Conservation (phyloP, 2,888 invertebrate species). For the Melinopterus prodromus region DNA sequence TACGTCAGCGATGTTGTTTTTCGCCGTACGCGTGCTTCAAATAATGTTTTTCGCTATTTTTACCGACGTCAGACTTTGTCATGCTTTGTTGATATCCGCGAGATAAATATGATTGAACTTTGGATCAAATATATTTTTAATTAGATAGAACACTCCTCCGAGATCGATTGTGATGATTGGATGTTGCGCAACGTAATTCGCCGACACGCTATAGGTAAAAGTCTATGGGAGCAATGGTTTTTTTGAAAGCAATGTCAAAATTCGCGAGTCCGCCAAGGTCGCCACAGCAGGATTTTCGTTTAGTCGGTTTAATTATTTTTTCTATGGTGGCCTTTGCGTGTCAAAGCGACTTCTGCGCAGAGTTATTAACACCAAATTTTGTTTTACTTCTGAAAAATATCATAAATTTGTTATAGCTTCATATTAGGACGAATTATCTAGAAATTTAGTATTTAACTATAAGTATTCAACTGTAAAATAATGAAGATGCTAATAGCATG, state of each 20-base stretch:
- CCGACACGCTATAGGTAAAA: background rate
- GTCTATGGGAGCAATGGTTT: background rate
- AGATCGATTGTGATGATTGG: background rate
- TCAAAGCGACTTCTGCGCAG: background rate
- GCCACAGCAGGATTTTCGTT: background rate
- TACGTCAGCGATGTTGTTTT: background rate
- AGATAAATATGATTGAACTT: background rate
- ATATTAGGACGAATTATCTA: background rate
- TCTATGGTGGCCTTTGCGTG: background rate
- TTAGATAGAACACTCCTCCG: background rate
- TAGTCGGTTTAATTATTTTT: background rate
- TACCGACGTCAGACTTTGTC: background rate
- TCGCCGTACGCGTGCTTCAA: background rate
- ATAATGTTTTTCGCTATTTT: background rate
- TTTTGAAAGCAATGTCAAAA: constrained; percentile 4
- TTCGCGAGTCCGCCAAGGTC: background rate
- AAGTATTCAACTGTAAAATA: too few relatives aligned
- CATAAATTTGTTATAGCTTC: too few relatives aligned
- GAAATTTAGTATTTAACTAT: background rate
- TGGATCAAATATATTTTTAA: background rate
- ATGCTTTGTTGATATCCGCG: background rate
- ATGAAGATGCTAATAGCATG: too few relatives aligned
- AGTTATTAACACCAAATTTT: background rate
- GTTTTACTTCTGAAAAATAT: background rate
- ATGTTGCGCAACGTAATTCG: background rate